These are phyloP conservation scores for Lapara coniferarum DNA, from an alignment of 2,888 invertebrate species.

Conservation along the genomic window DNA sequence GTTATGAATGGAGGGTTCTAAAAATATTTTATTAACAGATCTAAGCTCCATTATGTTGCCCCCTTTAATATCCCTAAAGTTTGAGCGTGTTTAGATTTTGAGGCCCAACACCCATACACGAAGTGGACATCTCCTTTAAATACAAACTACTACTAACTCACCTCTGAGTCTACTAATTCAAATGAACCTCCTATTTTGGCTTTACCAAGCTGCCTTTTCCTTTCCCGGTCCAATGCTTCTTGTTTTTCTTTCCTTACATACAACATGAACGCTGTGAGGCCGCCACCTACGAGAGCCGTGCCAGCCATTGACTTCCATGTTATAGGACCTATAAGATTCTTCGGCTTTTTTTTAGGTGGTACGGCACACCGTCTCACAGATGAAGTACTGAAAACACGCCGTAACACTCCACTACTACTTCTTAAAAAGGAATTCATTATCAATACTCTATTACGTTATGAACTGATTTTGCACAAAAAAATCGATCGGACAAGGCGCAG, in stretches of 20 bases:
- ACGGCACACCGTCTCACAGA: slow-evolving; percentile 59
- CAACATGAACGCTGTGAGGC: slow-evolving; percentile 87
- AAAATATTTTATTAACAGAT: too few species aligned
- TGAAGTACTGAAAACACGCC: slow-evolving; percentile 63
- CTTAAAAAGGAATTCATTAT: slow-evolving; percentile 69
- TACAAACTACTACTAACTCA: slow-evolving; percentile 35
- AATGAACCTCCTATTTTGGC: slow-evolving; percentile 97
- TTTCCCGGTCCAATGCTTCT: slow-evolving; percentile 86
- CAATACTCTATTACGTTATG: slow-evolving; percentile 7
- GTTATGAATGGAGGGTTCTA: too few species aligned
- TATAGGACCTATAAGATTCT: slow-evolving; percentile 84
- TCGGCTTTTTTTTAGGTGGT: slow-evolving; percentile 60
- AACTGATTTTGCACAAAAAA: slow-evolving; percentile 6
- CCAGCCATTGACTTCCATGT: slow-evolving; percentile 91
- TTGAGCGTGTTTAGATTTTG: too few species aligned
- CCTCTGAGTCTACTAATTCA: slow-evolving; percentile 89
- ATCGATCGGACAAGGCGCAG: not conserved
- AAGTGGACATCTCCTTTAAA: too few species aligned
- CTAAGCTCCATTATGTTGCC: too few species aligned
- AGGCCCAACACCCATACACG: too few species aligned
- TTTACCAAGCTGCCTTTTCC: slow-evolving; percentile 93
- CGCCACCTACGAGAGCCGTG: slow-evolving; percentile 86
- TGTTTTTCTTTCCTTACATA: slow-evolving; percentile 93
- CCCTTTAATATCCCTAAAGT: too few species aligned
- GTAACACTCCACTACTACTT: slow-evolving; percentile 48